Base-by-base conservation (phyloP, 1,140 invertebrate genomes). In the Gryon sp. region DNA sequence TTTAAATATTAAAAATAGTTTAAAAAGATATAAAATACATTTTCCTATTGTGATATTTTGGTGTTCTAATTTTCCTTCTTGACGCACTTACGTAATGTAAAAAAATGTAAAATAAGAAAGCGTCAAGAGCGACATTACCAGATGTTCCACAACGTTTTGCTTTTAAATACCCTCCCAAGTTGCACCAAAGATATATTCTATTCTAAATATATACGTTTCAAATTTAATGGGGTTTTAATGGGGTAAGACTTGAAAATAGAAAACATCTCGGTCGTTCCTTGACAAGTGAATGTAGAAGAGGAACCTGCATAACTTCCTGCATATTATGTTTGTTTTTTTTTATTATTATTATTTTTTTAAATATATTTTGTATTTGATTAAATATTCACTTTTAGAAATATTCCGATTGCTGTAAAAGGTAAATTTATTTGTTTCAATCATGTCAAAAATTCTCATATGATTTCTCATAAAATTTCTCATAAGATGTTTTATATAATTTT, bases 271-370 rank as follows among this genome's bases (percentile, higher is more conserved):
- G 41, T 28, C 38, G 14, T 53, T 19, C 48, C 38, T 41, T 46
- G 32, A 22, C 53, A 70, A 62, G 53, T 53, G 55, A 16, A 55
- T 8, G 30, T 62, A 53, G 16, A 40, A 19, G 24, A 32, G 14
- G 28, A 60, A 57, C 32, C 50, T 41, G 43, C 40, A 34, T 55
- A 55, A 73, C 69, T 70, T 70, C 66, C 55, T 59, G n/a, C n/a
- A n/a, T n/a, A n/a, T n/a, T 24, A 19, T 69, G 2, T 43, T 52
- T 34, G 14, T 59, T n/a, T n/a, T n/a, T n/a, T n/a, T n/a, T n/a
- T n/a, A n/a, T n/a, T n/a, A n/a, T n/a, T n/a, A n/a, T n/a, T n/a
- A n/a, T n/a, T n/a, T n/a, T n/a, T n/a, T n/a, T n/a, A 18, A 16
- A 7, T 36, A 43, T n/a, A 14, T 26, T 36, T 19, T 40, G 15